These are phyloP conservation scores for Carapus acus DNA, from an alignment of 2,797 vertebrate genomes.

Conservation along the genomic window DNA sequence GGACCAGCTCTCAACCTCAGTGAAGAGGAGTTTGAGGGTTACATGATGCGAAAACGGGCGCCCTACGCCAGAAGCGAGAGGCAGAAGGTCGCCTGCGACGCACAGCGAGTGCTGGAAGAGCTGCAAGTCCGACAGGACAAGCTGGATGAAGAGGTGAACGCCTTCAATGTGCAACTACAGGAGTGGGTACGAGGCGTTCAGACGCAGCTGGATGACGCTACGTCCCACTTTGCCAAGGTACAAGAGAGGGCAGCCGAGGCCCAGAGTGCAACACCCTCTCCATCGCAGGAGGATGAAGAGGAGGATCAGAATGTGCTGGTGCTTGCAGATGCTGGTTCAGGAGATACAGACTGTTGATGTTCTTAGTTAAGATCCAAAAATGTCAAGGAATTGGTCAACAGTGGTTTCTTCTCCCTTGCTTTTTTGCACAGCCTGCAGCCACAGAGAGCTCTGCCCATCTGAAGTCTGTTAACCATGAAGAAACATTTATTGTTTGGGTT, in stretches of 20 bases:
- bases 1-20: slow-evolving; percentile 75
- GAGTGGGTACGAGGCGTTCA: slow-evolving; percentile 69
- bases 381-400: no score
- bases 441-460: slow-evolving; percentile 3
- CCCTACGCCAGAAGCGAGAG: slow-evolving; percentile 33
- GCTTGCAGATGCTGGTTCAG: slow-evolving; percentile 23
- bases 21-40: slow-evolving; percentile 71
- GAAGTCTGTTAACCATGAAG: slow-evolving; percentile 35
- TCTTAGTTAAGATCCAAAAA: no score
- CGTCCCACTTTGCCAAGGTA: slow-evolving; percentile 39
- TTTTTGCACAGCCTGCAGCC: slow-evolving; percentile 36
- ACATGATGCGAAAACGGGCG: slow-evolving; percentile 65
- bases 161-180: slow-evolving; percentile 63
- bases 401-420: slow-evolving; percentile 13
- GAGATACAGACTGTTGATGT: slow-evolving; percentile 55
- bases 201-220: slow-evolving; percentile 64
- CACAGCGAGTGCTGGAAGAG: slow-evolving; percentile 64
- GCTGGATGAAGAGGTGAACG: slow-evolving; percentile 61
- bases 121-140: slow-evolving; percentile 69
- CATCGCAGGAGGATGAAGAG: slow-evolving; percentile 8
- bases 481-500: slow-evolving; percentile 23
- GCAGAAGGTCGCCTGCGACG: slow-evolving; percentile 47
- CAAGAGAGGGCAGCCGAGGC: slow-evolving; percentile 50
- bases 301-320: slow-evolving; percentile 28
- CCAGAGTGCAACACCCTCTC: slow-evolving; percentile 17